phyloP scores from a whole-genome alignment of 2,888 invertebrate genomes.

The Tetrapedia diversipes region DNA sequence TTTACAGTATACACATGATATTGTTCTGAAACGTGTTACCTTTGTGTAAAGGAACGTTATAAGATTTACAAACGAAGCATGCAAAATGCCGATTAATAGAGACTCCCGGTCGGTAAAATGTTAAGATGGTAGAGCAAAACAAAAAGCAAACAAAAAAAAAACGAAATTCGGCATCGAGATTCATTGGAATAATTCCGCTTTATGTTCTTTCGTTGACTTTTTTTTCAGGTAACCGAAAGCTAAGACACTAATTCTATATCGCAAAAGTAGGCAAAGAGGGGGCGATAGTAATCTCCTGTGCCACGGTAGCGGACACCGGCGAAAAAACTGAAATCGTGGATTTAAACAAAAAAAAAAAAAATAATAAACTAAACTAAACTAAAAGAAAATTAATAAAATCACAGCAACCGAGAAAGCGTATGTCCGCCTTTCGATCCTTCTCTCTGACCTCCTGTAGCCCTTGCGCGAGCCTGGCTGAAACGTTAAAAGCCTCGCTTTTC shows the following conservation, averaged over 20 bases:
- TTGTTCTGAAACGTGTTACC: too few relatives aligned
- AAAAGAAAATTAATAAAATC: neutral
- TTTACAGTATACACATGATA: too few relatives aligned
- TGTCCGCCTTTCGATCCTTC: slow-evolving; percentile 61
- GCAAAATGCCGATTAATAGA: too few relatives aligned
- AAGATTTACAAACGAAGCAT: too few relatives aligned
- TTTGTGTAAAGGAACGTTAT: too few relatives aligned
- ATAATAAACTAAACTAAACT: neutral
- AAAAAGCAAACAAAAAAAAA: slow-evolving; percentile 10
- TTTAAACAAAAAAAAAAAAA: neutral
- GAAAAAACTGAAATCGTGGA: slow-evolving; percentile 61
- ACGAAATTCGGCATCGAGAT: slow-evolving; percentile 39
- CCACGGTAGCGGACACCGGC: slow-evolving; percentile 77
- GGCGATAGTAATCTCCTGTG: slow-evolving; percentile 75
- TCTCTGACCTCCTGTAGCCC: slow-evolving; percentile 51
- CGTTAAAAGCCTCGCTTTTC: neutral
- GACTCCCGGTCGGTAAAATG: too few relatives aligned
- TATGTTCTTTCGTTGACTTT: slow-evolving; percentile 77
- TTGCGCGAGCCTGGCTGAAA: neutral
- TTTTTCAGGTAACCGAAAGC: slow-evolving; percentile 81
- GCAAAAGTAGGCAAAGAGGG: slow-evolving; percentile 71
- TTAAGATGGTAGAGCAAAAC: too few relatives aligned
- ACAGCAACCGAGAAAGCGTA: slow-evolving; percentile 3
- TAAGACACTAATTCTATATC: slow-evolving; percentile 76
- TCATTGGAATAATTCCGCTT: slow-evolving; percentile 60